Evolutionary conservation across 2,888 invertebrate species (phyloP).

Genomic region (Theodoxus fluviatilis): DNA sequence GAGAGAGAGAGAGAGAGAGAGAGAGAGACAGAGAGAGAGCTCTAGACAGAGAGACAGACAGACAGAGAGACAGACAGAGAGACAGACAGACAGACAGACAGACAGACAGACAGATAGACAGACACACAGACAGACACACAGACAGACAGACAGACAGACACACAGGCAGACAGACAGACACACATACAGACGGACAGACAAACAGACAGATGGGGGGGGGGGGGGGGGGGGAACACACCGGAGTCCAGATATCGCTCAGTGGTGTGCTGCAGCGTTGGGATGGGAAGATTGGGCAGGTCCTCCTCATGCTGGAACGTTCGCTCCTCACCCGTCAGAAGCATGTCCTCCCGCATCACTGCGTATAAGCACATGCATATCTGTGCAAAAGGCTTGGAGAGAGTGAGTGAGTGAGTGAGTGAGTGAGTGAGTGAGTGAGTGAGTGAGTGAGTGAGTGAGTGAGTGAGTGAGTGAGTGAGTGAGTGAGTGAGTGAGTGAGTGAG

Average conservation of each 20-base stretch:
- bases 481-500: constrained; percentile 5
- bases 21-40: neutral
- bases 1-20: constrained; percentile 2
- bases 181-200: neutral
- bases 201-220: neutral
- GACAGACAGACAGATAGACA: constrained; percentile 8
- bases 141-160: neutral
- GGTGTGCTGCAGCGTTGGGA: too few species aligned
- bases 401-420: neutral
- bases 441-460: neutral
- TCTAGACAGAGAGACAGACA: constrained; percentile 1
- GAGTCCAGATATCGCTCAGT: too few species aligned
- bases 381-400: neutral
- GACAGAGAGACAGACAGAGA: constrained; percentile 11
- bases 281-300: too few species aligned
- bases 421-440: neutral
- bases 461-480: constrained; percentile 6
- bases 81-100: constrained; percentile 5
- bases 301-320: too few species aligned
- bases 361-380: too few species aligned
- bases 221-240: too few species aligned
- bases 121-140: neutral
- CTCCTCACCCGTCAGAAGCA: too few species aligned
- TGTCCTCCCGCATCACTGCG: too few species aligned
- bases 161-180: too few species aligned